phyloP scores from a whole-genome alignment of 2,797 vertebrate genomes.

The Lagodon rhomboides region DNA sequence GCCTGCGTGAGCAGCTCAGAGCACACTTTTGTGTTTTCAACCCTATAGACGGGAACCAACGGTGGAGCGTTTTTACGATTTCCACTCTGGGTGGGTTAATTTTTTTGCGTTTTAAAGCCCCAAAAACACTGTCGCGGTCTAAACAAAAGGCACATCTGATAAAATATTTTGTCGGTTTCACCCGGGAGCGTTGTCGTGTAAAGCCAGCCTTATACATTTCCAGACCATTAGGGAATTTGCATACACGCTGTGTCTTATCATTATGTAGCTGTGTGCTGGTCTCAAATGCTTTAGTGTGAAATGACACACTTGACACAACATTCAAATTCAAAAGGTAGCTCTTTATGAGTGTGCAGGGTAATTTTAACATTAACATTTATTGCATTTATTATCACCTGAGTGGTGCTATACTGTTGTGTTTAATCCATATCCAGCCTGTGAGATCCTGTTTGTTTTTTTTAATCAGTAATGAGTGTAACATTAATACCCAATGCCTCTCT shows the following conservation, averaged over 20 bases:
- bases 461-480: slow-evolving; percentile 39
- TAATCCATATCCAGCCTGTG: slow-evolving; percentile 20
- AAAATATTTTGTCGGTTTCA: too few relatives aligned
- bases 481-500: slow-evolving; percentile 23
- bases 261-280: neutral
- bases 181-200: too few relatives aligned
- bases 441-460: slow-evolving; percentile 18
- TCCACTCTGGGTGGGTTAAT: too few relatives aligned
- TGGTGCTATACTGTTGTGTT: slow-evolving; percentile 28
- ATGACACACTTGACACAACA: neutral
- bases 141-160: too few relatives aligned
- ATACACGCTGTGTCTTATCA: neutral
- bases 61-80: too few relatives aligned
- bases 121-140: too few relatives aligned
- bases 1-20: too few relatives aligned
- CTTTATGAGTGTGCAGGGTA: neutral
- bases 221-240: neutral
- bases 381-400: slow-evolving; percentile 22
- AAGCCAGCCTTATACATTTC: neutral
- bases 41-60: too few relatives aligned
- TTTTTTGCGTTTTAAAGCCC: too few relatives aligned
- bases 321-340: neutral
- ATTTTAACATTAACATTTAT: slow-evolving; percentile 1
- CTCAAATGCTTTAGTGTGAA: neutral
- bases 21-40: too few relatives aligned